Conservation (phyloP, 2,797 vertebrate species). For the Bradypodion ventrale region DNA sequence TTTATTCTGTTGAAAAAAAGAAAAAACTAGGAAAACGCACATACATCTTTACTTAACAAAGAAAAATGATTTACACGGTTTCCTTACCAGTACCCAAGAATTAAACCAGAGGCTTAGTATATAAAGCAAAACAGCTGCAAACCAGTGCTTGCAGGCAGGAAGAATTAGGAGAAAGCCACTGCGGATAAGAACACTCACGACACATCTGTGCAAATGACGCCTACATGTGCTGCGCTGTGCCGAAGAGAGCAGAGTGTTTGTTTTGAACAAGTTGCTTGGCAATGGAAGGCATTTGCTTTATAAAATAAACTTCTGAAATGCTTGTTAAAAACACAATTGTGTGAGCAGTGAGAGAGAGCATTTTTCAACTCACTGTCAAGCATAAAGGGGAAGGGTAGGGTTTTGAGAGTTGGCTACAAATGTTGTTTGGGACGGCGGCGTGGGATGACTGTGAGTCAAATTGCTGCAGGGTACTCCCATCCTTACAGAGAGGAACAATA, state of each 20-base stretch:
- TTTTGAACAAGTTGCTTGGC: background rate
- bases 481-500: background rate
- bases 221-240: background rate
- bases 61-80: background rate
- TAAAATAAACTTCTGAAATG: slow-evolving; percentile 40
- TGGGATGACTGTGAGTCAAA: background rate
- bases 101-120: background rate
- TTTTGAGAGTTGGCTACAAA: slow-evolving; percentile 1
- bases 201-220: slow-evolving; percentile 3
- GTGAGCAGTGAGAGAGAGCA: background rate
- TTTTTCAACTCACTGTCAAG: slow-evolving; percentile 21
- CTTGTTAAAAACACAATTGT: slow-evolving; percentile 36
- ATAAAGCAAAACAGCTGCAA: slow-evolving; percentile 1
- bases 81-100: background rate
- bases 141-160: background rate
- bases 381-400: background rate
- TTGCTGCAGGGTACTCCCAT: background rate
- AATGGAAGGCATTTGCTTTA: slow-evolving; percentile 33
- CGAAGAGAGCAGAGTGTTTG: background rate
- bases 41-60: background rate
- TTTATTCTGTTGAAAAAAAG: no score
- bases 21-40: no score
- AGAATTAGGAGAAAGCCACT: background rate
- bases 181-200: background rate
- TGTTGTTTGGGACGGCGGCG: background rate